Base-by-base conservation (phyloP, 2,888 invertebrate species). In the Syrista parreyssii region DNA sequence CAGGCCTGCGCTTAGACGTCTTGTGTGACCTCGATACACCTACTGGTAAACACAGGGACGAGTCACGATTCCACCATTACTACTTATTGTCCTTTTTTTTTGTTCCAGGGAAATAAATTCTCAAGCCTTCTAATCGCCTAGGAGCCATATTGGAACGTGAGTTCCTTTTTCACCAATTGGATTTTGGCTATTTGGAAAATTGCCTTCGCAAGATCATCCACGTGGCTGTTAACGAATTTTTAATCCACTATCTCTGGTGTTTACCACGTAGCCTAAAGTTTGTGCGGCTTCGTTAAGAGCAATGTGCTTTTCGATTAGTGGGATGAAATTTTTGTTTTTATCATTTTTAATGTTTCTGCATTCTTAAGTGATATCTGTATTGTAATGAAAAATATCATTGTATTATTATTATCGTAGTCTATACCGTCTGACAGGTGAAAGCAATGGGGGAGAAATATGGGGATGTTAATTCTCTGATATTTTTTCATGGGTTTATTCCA, bases 1-100 rank as follows among this genome's bases (percentile, higher is more conserved):
- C 84, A 83, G 85, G 82, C 86, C 85, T 86, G 86, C 86, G 86
- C 86, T 81, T 76, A 84, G 83, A 82, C 81, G 80, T 76, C 81
- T 81, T 79, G 78, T 81, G 83, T 84, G 85, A 84, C 85, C 86
- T 84, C 84, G 85, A 86, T 86, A 84, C 83, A 83, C 80, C 82
- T 80, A 83, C 79, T 82, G 80, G 82, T 82, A 77, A 81, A 82
- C 79, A 79, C 79, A 74, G 69, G 30, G 33, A 77, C 68, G 36
- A 76, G 68, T 74, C 55, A 36, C 36, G 32, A 31, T 31, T 31
- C 31, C 71, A 31, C 71, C 71, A 33, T 33, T 33, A 71, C 71
- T 15, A 55, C 15, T 23, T 55, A 55, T 55, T 15, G 55, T 23
- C 23, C 9, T 34, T 55, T 55, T 55, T 55, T 23, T 55, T 23